Percentiles rank a stretch among this genome's conserved stretches.
Conservation (phyloP, 2,888 invertebrate genomes). For the Dromius quadrimaculatus region DNA sequence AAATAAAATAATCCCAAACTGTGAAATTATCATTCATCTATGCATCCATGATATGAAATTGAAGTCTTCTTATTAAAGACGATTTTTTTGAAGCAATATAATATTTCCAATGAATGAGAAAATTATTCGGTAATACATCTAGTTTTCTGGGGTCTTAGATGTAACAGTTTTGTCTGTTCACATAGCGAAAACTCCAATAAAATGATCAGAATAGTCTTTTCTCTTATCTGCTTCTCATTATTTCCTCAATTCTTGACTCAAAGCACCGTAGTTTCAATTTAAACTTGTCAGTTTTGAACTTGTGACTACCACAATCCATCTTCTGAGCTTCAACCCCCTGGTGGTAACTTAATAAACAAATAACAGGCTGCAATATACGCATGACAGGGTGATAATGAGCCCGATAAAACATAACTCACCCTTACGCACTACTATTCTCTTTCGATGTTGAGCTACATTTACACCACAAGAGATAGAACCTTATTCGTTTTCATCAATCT, state of each 20-base stretch:
- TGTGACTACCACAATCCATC: slow-evolving; percentile 3
- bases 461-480: slow-evolving; percentile 18
- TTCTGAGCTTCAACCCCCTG: not conserved
- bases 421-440: not conserved
- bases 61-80: not conserved
- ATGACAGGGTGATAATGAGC: slow-evolving; percentile 25
- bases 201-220: no score
- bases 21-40: not conserved
- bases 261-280: not conserved
- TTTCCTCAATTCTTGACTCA: no score
- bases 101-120: not conserved
- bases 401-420: slow-evolving; percentile 17
- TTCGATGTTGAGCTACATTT: slow-evolving; percentile 5
- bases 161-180: no score
- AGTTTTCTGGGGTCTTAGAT: no score
- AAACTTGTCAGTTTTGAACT: no score
- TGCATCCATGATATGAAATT: not conserved
- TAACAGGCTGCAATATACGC: slow-evolving; percentile 26
- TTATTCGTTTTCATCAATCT: slow-evolving; percentile 40
- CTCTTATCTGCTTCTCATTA: no score
- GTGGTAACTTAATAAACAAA: slow-evolving; percentile 28
- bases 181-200: no score
- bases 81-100: not conserved
- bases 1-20: no score
- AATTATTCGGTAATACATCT: not conserved